Base-by-base conservation (phyloP, 2,113 vertebrate genomes). In the Holacanthus passer region DNA sequence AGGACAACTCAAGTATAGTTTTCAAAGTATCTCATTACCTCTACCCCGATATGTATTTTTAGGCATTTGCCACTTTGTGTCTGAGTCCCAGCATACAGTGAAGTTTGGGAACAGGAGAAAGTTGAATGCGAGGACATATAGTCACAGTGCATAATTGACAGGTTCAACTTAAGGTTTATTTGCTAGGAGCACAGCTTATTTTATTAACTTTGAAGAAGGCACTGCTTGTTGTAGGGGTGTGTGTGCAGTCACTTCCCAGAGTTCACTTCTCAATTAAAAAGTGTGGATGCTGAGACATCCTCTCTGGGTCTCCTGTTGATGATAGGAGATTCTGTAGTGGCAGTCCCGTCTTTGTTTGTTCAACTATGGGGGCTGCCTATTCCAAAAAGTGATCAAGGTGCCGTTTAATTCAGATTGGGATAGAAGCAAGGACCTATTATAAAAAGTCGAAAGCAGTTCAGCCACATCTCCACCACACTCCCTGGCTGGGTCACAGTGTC, bases 401-500 rank as follows among this genome's bases (percentile, higher is more conserved):
- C 45, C 1, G 16, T 73, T 64, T 73, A 29, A 65, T 82, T 55
- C 62, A 67, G 65, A 60, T 39, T 58, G 60, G 41, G 62, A 58
- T 43, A 31, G 55, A 62, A 16, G 6, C 43, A 37, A 22, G 32
- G 68, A 52, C 35, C 41, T 27, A 72, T 62, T 14, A 45, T 68
- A 64, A 39, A 69, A 74, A 55, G 58, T 71, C 35, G 11, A 29
- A 73, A 83, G 45, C 41, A 70, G 29, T 70, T 22, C 27, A 27
- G 37, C 68, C 73, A 66, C 68, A 66, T 72, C 66, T 64, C 77
- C 39, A 24, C 39, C 59, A 53, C 71, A n/a, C 31, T 75, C 60
- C 63, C 72, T 63, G 83, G 65, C 67, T 77, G 82, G 89, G 88
- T 90, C 89, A 86, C 81, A 13, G 74, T 73, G 89, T 90, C 88